These are phyloP conservation scores for Perdita meconis DNA, from an alignment of 2,888 invertebrate genomes.

Conservation along the genomic window DNA sequence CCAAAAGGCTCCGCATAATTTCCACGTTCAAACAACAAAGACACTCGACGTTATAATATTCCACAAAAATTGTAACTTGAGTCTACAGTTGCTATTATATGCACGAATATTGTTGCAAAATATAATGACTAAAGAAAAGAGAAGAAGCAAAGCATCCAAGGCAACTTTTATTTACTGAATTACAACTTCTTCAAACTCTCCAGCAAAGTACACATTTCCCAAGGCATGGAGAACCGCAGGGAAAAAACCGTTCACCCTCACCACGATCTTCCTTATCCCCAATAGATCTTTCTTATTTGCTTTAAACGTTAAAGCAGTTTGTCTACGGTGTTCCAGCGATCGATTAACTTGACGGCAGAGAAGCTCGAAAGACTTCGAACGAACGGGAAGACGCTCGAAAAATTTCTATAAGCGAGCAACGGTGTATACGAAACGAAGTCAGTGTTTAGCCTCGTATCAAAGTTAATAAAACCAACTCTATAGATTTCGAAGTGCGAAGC, in stretches of 20 bases:
- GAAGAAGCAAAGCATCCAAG: background rate
- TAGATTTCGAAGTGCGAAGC: too few relatives aligned
- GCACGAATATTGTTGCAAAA: background rate
- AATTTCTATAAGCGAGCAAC: conserved; percentile 16
- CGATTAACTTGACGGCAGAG: conserved; percentile 1
- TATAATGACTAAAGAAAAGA: background rate
- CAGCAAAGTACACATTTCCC: background rate
- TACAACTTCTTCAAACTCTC: background rate
- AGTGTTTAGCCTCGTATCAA: conserved; percentile 10
- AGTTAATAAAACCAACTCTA: too few relatives aligned
- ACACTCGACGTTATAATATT: too few relatives aligned
- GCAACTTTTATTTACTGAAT: conserved; percentile 6
- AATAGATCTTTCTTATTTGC: background rate
- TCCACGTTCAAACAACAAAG: too few relatives aligned
- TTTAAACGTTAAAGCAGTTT: conserved; percentile 21
- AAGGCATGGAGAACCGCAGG: background rate
- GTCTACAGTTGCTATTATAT: background rate
- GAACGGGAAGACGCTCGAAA: conserved; percentile 12
- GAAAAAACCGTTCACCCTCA: conserved; percentile 2
- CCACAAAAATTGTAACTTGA: too few relatives aligned
- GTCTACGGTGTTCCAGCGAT: conserved; percentile 4
- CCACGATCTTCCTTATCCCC: background rate
- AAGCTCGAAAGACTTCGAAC: background rate
- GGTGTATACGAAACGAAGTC: conserved; percentile 6
- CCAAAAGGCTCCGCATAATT: too few relatives aligned